Evolutionary conservation across 2,797 vertebrate genomes (phyloP).

Genomic region (Limnodromus scolopaceus): DNA sequence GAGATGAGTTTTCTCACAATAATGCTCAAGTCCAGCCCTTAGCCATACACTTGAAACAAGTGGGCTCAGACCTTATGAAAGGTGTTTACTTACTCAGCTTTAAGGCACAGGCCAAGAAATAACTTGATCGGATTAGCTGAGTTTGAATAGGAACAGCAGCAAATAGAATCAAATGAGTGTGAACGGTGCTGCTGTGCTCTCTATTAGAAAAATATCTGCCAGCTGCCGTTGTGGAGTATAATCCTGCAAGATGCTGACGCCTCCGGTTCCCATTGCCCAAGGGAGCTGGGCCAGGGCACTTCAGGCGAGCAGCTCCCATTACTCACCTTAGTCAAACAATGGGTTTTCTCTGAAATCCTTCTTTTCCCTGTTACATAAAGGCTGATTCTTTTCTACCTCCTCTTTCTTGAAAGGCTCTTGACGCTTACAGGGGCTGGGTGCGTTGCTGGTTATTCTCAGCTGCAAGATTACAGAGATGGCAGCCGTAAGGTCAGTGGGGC

Average conservation of each 20-base stretch:
- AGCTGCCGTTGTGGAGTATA: neutral
- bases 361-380: conserved; percentile 21
- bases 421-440: neutral
- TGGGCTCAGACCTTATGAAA: conserved; percentile 49
- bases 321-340: conserved; percentile 1
- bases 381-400: neutral
- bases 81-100: conserved; percentile 60
- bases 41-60: conserved; percentile 27
- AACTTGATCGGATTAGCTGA: conserved; percentile 58
- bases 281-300: neutral
- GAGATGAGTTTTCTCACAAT: neutral
- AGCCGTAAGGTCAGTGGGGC: conserved; percentile 61
- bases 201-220: conserved; percentile 37
- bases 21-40: neutral
- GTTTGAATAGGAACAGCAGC: conserved; percentile 58
- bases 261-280: neutral
- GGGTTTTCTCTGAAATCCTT: conserved; percentile 16
- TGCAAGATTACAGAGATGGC: conserved; percentile 55
- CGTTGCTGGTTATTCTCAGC: conserved; percentile 38
- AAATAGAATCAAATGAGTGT: conserved; percentile 46
- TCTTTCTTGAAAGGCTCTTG: conserved; percentile 18
- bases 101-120: conserved; percentile 62
- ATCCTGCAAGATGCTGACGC: conserved; percentile 45
- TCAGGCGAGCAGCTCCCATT: neutral
- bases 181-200: conserved; percentile 23